These are phyloP conservation scores for Clusia tigrina DNA, from an alignment of 2,888 invertebrate genomes.

Conservation along the genomic window DNA sequence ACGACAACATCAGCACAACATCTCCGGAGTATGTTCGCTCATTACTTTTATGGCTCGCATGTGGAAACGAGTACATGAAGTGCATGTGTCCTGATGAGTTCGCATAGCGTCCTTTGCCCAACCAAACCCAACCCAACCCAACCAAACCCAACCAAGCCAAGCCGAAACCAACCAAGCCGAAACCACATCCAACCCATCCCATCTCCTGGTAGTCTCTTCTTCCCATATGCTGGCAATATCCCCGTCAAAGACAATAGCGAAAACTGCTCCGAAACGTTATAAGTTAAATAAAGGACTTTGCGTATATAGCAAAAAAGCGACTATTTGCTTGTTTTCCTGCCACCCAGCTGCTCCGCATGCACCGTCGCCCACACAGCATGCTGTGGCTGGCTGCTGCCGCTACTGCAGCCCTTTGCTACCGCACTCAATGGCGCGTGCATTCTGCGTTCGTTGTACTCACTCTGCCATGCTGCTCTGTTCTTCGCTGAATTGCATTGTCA, in stretches of 20 bases:
- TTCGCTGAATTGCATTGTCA: slow-evolving; percentile 44
- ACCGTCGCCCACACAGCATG: neutral
- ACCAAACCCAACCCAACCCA: neutral
- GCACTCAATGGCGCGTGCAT: slow-evolving; percentile 4
- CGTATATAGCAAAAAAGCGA: neutral
- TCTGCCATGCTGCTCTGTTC: slow-evolving; percentile 3
- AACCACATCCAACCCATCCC: no score
- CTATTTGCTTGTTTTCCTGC: neutral
- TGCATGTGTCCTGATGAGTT: neutral
- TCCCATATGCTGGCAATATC: no score
- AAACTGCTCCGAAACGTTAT: neutral
- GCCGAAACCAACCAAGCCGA: no score
- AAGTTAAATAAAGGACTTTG: slow-evolving; percentile 7
- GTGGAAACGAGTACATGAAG: neutral
- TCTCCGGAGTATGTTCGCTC: no score
- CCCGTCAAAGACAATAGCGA: no score
- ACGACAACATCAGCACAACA: no score
- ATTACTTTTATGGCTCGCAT: neutral
- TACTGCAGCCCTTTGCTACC: neutral
- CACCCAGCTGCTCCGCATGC: neutral
- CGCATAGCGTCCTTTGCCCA: neutral
- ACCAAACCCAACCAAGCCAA: no score
- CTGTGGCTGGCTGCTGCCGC: neutral
- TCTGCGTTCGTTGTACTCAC: neutral
- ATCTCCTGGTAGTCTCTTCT: no score